phyloP scores from a whole-genome alignment of 2,113 vertebrate genomes.

The Dascyllus trimaculatus region DNA sequence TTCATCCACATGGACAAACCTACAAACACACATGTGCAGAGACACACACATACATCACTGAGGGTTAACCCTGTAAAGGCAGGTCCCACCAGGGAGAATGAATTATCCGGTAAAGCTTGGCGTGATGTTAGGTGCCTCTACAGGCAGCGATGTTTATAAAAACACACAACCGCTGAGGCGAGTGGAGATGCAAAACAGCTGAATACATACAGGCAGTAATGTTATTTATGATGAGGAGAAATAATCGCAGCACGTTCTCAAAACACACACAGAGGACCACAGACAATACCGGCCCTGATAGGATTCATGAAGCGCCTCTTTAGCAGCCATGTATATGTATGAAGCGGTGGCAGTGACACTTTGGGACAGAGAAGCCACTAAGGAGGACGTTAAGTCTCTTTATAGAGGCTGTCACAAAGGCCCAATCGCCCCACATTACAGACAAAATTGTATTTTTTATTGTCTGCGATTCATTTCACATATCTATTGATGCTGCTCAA shows the following conservation, averaged over 20 bases:
- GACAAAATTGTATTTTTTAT: slow-evolving; percentile 67
- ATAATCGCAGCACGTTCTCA: slow-evolving; percentile 26
- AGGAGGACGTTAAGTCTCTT: slow-evolving; percentile 65
- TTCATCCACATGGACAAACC: slow-evolving; percentile 47
- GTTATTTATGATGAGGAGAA: slow-evolving; percentile 45
- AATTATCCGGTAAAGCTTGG: slow-evolving; percentile 24
- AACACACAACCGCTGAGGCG: slow-evolving; percentile 11
- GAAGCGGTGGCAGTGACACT: slow-evolving; percentile 56
- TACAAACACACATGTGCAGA: not conserved
- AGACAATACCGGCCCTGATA: slow-evolving; percentile 57
- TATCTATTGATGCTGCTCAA: slow-evolving; percentile 46
- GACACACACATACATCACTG: slow-evolving; percentile 14
- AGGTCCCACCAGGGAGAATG: slow-evolving; percentile 17
- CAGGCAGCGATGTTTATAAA: slow-evolving; percentile 9
- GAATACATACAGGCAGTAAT: slow-evolving; percentile 45
- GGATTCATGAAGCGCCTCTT: slow-evolving; percentile 73
- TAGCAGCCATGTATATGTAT: slow-evolving; percentile 75
- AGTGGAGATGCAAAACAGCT: slow-evolving; percentile 45
- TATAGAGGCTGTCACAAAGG: slow-evolving; percentile 67
- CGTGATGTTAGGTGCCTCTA: slow-evolving; percentile 11
- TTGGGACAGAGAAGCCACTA: slow-evolving; percentile 45
- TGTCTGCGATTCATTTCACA: slow-evolving; percentile 56
- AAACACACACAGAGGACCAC: slow-evolving; percentile 51
- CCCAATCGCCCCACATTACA: slow-evolving; percentile 64
- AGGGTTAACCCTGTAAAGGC: slow-evolving; percentile 42